phyloP scores from a whole-genome alignment of 1,140 invertebrate species.

The Diprion similis region DNA sequence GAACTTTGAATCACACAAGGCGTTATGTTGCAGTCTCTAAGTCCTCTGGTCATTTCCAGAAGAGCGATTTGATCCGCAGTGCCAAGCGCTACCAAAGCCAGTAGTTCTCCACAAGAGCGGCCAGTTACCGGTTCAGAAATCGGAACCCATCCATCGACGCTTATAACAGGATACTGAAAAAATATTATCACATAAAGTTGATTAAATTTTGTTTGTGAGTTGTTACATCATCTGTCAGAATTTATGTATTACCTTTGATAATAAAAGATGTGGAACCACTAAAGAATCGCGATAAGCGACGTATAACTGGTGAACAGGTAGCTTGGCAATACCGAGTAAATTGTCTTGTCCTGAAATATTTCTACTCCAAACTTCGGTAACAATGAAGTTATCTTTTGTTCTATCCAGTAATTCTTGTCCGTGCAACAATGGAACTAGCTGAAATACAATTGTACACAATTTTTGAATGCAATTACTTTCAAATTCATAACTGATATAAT shows the following conservation, averaged over 20 bases:
- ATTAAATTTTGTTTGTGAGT: conserved; percentile 11
- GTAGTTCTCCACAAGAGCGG: conserved; percentile 59
- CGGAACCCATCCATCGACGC: conserved; percentile 67
- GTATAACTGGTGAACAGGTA: conserved; percentile 68
- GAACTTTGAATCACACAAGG: conserved; percentile 17
- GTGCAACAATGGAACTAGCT: conserved; percentile 65
- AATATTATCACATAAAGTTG: conserved; percentile 14
- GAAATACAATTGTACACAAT: conserved; percentile 29
- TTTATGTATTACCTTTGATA: conserved; percentile 43
- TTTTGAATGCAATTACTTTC: conserved; percentile 18
- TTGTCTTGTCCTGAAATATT: conserved; percentile 42
- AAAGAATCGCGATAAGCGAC: conserved; percentile 65
- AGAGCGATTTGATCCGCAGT: conserved; percentile 66
- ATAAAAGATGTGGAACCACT: conserved; percentile 62
- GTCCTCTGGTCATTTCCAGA: conserved; percentile 62
- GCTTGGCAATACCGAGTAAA: conserved; percentile 63
- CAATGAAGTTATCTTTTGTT: conserved; percentile 64
- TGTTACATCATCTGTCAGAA: conserved; percentile 12
- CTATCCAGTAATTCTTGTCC: conserved; percentile 63
- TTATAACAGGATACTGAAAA: conserved; percentile 65
- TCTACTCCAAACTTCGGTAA: conserved; percentile 64
- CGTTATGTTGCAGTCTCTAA: conserved; percentile 48
- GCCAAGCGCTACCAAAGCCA: conserved; percentile 66
- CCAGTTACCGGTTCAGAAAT: conserved; percentile 58
- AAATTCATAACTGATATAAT: conserved; percentile 19